Conservation (phyloP, 2,888 invertebrate genomes). For the Cephus nigrinus region DNA sequence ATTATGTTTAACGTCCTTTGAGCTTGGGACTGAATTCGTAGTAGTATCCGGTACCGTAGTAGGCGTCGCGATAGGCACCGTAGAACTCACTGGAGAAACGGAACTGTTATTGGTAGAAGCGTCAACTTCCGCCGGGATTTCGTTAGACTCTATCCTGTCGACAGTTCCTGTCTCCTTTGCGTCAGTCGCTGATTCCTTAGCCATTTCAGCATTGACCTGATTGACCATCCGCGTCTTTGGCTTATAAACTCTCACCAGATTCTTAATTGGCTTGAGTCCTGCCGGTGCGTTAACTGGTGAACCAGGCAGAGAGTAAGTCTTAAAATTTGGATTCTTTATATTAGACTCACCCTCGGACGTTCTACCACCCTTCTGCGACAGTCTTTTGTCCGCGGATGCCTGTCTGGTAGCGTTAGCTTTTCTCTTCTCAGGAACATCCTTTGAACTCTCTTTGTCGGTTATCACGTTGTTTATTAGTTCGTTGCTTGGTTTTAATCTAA, state of each 20-base stretch:
- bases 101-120: neutral
- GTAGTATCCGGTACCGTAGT: neutral
- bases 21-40: slow-evolving; percentile 10
- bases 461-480: neutral
- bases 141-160: neutral
- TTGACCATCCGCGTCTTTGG: slow-evolving; percentile 51
- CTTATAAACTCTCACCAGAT: slow-evolving; percentile 40
- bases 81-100: neutral
- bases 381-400: neutral
- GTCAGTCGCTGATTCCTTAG: slow-evolving; percentile 28
- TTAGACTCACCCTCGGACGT: slow-evolving; percentile 3
- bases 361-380: slow-evolving; percentile 17
- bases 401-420: neutral
- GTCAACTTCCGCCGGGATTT: neutral
- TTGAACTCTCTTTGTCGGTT: neutral
- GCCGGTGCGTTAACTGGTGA: slow-evolving; percentile 1
- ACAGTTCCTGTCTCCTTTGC: neutral
- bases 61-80: neutral
- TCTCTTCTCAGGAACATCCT: neutral
- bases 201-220: slow-evolving; percentile 48
- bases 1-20: neutral
- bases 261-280: slow-evolving; percentile 12
- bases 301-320: slow-evolving; percentile 1
- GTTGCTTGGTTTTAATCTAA: neutral
- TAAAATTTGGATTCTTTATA: slow-evolving; percentile 18